Evolutionary conservation across 2,113 vertebrate genomes (phyloP).

Genomic region (Polypterus senegalus): DNA sequence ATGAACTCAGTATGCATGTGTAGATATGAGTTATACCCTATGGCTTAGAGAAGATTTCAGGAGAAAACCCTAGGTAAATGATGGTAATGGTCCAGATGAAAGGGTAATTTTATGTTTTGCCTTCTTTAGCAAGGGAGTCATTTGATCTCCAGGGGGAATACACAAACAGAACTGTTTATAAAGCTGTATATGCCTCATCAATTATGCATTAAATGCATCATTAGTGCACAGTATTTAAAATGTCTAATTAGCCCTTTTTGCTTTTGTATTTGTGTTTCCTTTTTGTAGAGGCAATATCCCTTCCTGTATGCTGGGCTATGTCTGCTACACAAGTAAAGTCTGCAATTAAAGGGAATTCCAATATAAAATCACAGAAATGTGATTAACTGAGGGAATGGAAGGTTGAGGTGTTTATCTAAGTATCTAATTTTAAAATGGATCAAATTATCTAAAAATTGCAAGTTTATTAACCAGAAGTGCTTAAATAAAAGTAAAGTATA

Average conservation of each 20-base stretch:
- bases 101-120: constrained; percentile 5
- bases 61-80: background rate
- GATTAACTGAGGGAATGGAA: no score
- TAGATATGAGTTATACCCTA: constrained; percentile 5
- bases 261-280: constrained; percentile 28
- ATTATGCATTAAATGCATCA: constrained; percentile 57
- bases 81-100: constrained; percentile 7
- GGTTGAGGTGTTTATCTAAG: no score
- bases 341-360: no score
- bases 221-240: constrained; percentile 40
- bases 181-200: constrained; percentile 51
- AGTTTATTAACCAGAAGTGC: no score
- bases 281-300: background rate
- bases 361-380: no score
- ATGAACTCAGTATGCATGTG: constrained; percentile 20
- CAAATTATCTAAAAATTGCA: no score
- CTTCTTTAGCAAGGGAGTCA: constrained; percentile 1
- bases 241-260: constrained; percentile 33
- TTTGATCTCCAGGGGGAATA: constrained; percentile 6
- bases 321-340: no score
- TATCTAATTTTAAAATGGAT: no score
- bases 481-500: no score
- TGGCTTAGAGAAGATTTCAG: background rate
- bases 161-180: constrained; percentile 23
- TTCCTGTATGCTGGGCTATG: no score